phyloP scores from a whole-genome alignment of 2,888 invertebrate species.

The Eremobia ochroleuca region DNA sequence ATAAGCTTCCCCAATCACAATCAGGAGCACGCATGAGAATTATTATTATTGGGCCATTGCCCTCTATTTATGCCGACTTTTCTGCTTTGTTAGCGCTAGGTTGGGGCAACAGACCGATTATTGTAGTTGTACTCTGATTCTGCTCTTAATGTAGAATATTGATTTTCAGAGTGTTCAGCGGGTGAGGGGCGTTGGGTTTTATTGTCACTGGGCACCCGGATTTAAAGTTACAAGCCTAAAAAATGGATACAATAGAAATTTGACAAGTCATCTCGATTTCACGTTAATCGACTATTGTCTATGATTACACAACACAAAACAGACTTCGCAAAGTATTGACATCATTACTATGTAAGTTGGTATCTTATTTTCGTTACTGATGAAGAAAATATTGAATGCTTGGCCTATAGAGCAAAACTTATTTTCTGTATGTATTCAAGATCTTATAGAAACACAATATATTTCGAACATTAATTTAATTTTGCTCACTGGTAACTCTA shows the following conservation, averaged over 20 bases:
- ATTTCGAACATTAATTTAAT: not conserved
- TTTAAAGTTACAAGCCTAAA: slow-evolving; percentile 17
- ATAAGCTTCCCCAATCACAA: not conserved
- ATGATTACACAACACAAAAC: not conserved
- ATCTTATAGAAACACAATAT: no score
- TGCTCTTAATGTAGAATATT: slow-evolving; percentile 2
- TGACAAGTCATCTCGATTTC: no score
- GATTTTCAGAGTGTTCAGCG: slow-evolving; percentile 21
- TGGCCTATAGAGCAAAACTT: not conserved
- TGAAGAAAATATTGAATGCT: not conserved
- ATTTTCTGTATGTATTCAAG: not conserved
- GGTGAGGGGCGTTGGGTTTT: not conserved
- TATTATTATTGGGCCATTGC: no score
- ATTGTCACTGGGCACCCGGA: not conserved
- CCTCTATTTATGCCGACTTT: not conserved
- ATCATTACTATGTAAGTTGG: not conserved
- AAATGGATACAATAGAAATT: not conserved
- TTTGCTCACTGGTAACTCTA: not conserved
- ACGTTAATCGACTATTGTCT: slow-evolving; percentile 38
- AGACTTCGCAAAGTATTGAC: no score
- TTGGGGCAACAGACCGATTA: not conserved
- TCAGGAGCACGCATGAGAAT: not conserved
- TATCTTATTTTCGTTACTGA: not conserved
- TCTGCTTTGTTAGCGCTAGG: not conserved
- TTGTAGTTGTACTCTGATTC: not conserved